Conservation (phyloP, 2,113 vertebrate genomes). For the Philantomba maxwellii region DNA sequence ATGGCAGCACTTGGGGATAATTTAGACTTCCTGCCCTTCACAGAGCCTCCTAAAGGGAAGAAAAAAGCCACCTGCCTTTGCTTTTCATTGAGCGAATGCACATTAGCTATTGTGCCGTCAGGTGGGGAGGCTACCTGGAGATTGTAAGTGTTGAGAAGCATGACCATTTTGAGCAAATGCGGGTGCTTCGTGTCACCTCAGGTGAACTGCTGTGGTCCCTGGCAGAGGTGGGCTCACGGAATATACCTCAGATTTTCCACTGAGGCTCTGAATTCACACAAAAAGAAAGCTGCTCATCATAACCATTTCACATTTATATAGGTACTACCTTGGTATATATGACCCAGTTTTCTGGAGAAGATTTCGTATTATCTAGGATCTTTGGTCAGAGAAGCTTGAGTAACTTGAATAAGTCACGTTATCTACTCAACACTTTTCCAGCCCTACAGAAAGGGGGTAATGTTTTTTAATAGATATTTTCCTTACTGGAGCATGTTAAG, state of each 20-base stretch:
- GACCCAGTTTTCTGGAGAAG: background rate
- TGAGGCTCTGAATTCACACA: background rate
- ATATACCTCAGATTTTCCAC: background rate
- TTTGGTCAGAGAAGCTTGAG: background rate
- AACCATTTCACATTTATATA: background rate
- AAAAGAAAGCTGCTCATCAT: background rate
- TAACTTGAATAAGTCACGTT: background rate
- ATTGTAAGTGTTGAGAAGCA: accelerated
- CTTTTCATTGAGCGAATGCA: background rate
- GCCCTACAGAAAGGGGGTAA: background rate
- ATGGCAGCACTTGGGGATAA: background rate
- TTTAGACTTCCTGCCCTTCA: background rate
- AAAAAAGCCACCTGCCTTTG: background rate
- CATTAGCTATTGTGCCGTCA: too few relatives aligned
- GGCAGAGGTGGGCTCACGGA: background rate
- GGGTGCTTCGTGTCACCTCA: background rate
- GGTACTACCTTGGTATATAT: background rate
- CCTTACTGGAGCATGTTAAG: background rate
- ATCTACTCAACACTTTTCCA: background rate
- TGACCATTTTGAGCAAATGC: background rate
- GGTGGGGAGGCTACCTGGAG: background rate
- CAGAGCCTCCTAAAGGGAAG: background rate
- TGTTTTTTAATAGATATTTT: background rate
- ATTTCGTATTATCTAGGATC: background rate
- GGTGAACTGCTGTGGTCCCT: background rate